Evolutionary conservation across 2,888 invertebrate species (phyloP).

Genomic region (Hirtodrosophila alboralis): DNA sequence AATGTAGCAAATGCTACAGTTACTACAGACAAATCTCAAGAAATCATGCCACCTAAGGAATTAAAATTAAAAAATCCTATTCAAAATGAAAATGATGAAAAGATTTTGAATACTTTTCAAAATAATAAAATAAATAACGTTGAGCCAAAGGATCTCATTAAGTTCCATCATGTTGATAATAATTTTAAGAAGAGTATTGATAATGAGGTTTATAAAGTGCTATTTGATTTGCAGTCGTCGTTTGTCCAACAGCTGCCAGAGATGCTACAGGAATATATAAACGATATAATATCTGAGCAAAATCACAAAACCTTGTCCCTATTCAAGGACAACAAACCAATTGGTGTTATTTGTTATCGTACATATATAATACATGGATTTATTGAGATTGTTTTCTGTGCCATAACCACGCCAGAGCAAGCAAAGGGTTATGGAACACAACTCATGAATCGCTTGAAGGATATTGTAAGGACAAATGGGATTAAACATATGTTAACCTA

Average conservation of each 20-base stretch:
- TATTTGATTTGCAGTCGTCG: slow-evolving; percentile 93
- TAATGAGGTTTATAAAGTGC: too few species aligned
- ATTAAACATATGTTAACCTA: slow-evolving; percentile 97
- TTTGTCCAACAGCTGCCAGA: slow-evolving; percentile 97
- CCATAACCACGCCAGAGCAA: slow-evolving; percentile 97
- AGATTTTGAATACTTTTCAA: too few species aligned
- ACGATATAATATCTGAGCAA: slow-evolving; percentile 95
- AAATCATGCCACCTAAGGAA: too few species aligned
- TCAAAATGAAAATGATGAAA: too few species aligned
- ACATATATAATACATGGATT: slow-evolving; percentile 97
- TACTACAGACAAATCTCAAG: too few species aligned
- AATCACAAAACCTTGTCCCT: slow-evolving; percentile 96
- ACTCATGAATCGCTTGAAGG: slow-evolving; percentile 99
- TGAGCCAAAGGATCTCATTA: too few species aligned
- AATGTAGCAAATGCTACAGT: too few species aligned
- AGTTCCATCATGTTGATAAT: too few species aligned
- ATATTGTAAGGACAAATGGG: slow-evolving; percentile 95
- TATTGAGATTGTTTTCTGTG: slow-evolving; percentile 99
- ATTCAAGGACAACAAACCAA: slow-evolving; percentile 92
- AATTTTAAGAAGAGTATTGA: too few species aligned
- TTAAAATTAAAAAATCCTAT: too few species aligned
- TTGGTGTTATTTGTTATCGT: slow-evolving; percentile 98
- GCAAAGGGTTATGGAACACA: slow-evolving; percentile 99
- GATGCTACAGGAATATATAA: slow-evolving; percentile 98
- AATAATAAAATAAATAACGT: too few species aligned